Base-by-base conservation (phyloP, 2,888 invertebrate genomes). In the Diplolepis rosae region DNA sequence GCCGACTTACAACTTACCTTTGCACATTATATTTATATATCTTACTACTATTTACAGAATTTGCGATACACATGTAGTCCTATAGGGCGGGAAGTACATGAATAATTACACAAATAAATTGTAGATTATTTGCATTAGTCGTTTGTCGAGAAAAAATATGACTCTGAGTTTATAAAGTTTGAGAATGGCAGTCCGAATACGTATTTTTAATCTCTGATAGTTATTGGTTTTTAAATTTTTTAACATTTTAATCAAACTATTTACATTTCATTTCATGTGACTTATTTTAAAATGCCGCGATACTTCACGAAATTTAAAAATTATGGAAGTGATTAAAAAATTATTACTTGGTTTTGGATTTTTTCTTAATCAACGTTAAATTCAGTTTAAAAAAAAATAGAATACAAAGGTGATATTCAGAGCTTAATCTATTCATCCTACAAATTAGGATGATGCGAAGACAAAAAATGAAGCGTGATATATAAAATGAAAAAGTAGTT, bases 181-280 rank as follows among this genome's bases (percentile, higher is more conserved):
- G n/a, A n/a, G 61, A 61, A 39, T 61, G 61, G 39, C 61, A 61
- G 61, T 61, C 39, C 39, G n/a, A 61, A 39, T 24, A 13, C 24
- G 35, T 22, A 35, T 9, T 61, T 22, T 32, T 35, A 24, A 24
- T 39, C 35, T 13, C 35, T 24, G 39, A 61, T 61, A 22, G 18
- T n/a, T 39, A 39, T 50, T 50, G 4, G 27, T 5, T 13, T 4
- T 39, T 39, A 13, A 50, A 50, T 2, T 24, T 50, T n/a, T n/a
- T n/a, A n/a, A n/a, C n/a, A n/a, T n/a, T n/a, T n/a, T n/a, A n/a
- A n/a, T n/a, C n/a, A n/a, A n/a, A n/a, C 45, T 18, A 7, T 22
- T 9, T 45, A 45, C 18, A 11, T 7, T 11, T 48, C 11, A 22
- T 4, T 48, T 22, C 1, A 22, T 11, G 9, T 48, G 9, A 22